phyloP scores from a whole-genome alignment of 2,888 invertebrate genomes.

The Micoletzkya japonica region DNA sequence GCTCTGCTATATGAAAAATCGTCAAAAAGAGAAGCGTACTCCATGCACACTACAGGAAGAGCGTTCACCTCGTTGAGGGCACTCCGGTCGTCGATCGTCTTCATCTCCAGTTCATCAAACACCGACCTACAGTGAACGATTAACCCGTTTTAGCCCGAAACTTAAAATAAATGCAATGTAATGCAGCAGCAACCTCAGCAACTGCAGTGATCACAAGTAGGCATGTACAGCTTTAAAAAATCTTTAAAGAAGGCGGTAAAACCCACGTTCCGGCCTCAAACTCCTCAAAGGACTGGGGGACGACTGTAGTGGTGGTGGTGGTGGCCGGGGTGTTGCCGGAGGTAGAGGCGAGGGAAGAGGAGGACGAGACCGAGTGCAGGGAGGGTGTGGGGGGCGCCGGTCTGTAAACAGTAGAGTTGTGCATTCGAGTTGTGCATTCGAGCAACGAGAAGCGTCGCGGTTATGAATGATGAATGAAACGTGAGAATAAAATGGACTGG shows the following conservation, averaged over 20 bases:
- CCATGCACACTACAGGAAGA: too few relatives aligned
- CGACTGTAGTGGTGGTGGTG: neutral
- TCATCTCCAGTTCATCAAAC: conserved; percentile 56
- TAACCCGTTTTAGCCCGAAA: neutral
- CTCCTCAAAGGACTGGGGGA: conserved; percentile 1
- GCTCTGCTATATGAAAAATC: too few relatives aligned
- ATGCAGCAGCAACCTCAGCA: neutral
- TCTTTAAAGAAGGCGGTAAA: neutral
- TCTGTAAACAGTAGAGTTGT: neutral
- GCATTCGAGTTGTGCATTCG: too few relatives aligned
- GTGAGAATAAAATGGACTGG: too few relatives aligned
- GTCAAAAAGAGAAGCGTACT: too few relatives aligned
- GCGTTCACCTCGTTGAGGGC: conserved; percentile 42
- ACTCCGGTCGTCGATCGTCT: conserved; percentile 50
- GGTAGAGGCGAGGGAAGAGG: conserved; percentile 21
- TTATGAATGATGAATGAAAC: too few relatives aligned
- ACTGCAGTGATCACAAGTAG: neutral
- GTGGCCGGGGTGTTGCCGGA: neutral
- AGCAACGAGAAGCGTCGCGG: too few relatives aligned
- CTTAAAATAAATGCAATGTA: neutral
- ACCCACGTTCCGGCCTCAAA: conserved; percentile 2
- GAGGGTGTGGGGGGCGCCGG: neutral
- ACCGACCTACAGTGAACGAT: conserved; percentile 22
- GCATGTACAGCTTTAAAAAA: neutral
- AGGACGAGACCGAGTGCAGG: conserved; percentile 23